Conservation (phyloP, 2,113 vertebrate genomes). For the Calidris pugnax region DNA sequence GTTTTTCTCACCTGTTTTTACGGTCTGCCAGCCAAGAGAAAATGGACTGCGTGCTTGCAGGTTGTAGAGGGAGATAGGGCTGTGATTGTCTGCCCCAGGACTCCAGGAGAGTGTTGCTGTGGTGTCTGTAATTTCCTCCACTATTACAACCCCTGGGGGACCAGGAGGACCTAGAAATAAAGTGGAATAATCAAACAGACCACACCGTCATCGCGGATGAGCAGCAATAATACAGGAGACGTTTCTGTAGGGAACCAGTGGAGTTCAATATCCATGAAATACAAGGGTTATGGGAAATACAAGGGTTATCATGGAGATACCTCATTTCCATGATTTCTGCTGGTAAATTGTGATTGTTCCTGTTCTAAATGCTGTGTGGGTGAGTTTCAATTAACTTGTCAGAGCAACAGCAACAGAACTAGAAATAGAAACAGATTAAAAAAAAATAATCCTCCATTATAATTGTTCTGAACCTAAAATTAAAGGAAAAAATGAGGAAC, state of each 20-base stretch:
- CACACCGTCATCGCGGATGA: neutral
- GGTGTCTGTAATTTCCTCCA: conserved; percentile 93
- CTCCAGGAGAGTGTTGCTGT: conserved; percentile 95
- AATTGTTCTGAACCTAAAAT: conserved; percentile 1
- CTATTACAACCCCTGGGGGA: conserved; percentile 94
- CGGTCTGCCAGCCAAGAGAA: conserved; percentile 96
- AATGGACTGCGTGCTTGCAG: conserved; percentile 95
- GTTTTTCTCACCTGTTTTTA: conserved; percentile 87
- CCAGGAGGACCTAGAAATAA: conserved; percentile 88
- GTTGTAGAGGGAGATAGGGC: conserved; percentile 91
- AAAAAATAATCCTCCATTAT: neutral
- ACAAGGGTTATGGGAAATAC: neutral
- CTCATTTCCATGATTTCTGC: conserved; percentile 5
- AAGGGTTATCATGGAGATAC: neutral
- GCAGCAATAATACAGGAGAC: neutral
- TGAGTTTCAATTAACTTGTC: conserved; percentile 8
- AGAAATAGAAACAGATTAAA: neutral
- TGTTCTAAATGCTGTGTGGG: neutral
- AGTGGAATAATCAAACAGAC: conserved; percentile 31
- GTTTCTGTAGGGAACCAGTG: neutral
- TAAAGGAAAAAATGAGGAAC: neutral
- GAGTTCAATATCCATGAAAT: conserved; percentile 18
- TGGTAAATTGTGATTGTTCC: neutral
- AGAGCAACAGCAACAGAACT: neutral
- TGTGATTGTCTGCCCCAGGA: conserved; percentile 93